Evolutionary conservation across 2,888 invertebrate species (phyloP).

Genomic region (Caenorhabditis uteleia): DNA sequence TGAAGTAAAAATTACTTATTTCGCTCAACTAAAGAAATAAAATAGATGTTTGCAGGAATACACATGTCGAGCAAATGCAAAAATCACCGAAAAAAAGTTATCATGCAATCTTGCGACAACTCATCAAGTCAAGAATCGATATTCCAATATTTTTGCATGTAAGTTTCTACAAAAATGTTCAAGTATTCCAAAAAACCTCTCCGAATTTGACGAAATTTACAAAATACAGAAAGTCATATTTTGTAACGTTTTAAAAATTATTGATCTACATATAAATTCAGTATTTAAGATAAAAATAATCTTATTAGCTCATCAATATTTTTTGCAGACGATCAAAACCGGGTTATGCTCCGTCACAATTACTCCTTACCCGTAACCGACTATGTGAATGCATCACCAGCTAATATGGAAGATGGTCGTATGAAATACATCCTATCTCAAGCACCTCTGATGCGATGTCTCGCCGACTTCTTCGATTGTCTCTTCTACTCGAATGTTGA

Average conservation of each 20-base stretch:
- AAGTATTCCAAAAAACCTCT: constrained; percentile 3
- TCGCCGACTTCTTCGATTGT: constrained; percentile 68
- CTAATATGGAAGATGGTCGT: constrained; percentile 43
- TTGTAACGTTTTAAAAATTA: too few species aligned
- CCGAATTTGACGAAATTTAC: background rate
- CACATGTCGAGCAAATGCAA: background rate
- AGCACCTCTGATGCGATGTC: constrained; percentile 61
- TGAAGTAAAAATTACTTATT: too few species aligned
- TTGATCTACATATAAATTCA: too few species aligned
- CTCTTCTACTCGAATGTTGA: constrained; percentile 56
- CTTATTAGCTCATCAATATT: background rate
- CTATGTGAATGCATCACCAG: constrained; percentile 66
- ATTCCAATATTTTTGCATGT: constrained; percentile 62
- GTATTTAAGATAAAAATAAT: too few species aligned
- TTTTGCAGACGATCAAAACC: constrained; percentile 60
- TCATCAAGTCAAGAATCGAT: constrained; percentile 57
- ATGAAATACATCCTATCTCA: constrained; percentile 63
- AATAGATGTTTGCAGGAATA: background rate
- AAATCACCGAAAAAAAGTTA: background rate
- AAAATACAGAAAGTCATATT: background rate
- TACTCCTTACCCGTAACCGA: too few species aligned
- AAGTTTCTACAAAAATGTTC: constrained; percentile 20
- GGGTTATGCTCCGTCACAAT: constrained; percentile 42
- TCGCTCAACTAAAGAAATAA: too few species aligned
- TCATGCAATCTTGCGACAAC: background rate